Conservation (phyloP, 2,888 invertebrate species). For the Laothoe populi region DNA sequence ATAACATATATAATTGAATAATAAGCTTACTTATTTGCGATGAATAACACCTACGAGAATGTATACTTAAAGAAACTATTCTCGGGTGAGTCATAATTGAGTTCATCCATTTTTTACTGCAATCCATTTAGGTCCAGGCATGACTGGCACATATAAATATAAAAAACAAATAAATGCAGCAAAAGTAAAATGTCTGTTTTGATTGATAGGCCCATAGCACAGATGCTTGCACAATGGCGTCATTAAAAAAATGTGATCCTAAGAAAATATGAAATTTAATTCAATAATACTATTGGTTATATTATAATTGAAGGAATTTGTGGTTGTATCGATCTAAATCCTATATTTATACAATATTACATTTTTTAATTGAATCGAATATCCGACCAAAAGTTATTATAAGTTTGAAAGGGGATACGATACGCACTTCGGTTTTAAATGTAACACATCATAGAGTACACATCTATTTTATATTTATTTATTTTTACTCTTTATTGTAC, state of each 20-base stretch:
- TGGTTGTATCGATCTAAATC: background rate
- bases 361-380: background rate
- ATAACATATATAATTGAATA: background rate
- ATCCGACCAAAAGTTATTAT: background rate
- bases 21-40: background rate
- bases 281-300: background rate
- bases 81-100: conserved; percentile 12
- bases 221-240: conserved; percentile 72
- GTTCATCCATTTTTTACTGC: conserved; percentile 19
- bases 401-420: background rate
- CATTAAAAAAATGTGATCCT: conserved; percentile 61
- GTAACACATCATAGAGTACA: too few relatives aligned
- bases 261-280: conserved; percentile 57
- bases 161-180: conserved; percentile 15
- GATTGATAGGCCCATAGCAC: conserved; percentile 67
- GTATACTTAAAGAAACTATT: background rate
- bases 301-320: background rate
- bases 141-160: conserved; percentile 18
- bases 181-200: conserved; percentile 46
- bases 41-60: background rate
- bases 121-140: conserved; percentile 21
- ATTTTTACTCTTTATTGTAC: too few relatives aligned
- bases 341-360: background rate
- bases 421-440: too few relatives aligned
- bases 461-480: too few relatives aligned